Conservation (phyloP, 2,888 invertebrate species). For the Alcis repandata region DNA sequence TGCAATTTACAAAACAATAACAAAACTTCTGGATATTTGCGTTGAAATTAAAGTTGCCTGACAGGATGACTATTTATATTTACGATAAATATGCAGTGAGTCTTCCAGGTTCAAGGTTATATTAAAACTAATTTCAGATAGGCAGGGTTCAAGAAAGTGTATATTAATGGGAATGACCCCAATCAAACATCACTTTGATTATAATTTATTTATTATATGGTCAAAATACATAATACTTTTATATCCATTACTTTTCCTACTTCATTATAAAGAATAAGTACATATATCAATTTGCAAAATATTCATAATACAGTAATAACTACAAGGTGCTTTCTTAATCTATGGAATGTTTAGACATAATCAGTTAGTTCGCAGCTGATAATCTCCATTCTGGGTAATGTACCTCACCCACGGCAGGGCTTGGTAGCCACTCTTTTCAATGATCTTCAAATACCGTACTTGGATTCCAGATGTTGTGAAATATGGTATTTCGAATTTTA, state of each 20-base stretch:
- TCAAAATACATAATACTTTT: slow-evolving; percentile 71
- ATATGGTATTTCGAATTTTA: slow-evolving; percentile 99
- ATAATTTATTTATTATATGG: slow-evolving; percentile 69
- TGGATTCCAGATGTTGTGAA: slow-evolving; percentile 99
- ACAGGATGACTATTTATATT: too few relatives aligned
- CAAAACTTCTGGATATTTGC: neutral
- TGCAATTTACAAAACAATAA: too few relatives aligned
- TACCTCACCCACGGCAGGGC: slow-evolving; percentile 99
- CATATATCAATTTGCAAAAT: slow-evolving; percentile 70
- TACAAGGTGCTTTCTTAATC: slow-evolving; percentile 54
- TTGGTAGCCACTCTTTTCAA: slow-evolving; percentile 99
- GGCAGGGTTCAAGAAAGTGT: too few relatives aligned
- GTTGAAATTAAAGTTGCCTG: too few relatives aligned
- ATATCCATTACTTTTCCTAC: slow-evolving; percentile 53
- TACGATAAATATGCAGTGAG: too few relatives aligned
- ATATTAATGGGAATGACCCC: too few relatives aligned
- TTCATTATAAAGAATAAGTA: slow-evolving; percentile 45
- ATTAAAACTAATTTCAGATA: neutral
- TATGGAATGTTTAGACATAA: slow-evolving; percentile 57
- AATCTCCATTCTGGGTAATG: slow-evolving; percentile 99
- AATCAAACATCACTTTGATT: slow-evolving; percentile 51
- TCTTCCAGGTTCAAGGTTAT: too few relatives aligned
- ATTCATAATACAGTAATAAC: slow-evolving; percentile 57
- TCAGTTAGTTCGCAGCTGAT: slow-evolving; percentile 97
- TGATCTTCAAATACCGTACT: slow-evolving; percentile 98